Percentiles rank a stretch among this genome's conserved stretches.
Evolutionary conservation across 2,888 invertebrate species (phyloP).

Genomic region (Allophyes oxyacanthae): DNA sequence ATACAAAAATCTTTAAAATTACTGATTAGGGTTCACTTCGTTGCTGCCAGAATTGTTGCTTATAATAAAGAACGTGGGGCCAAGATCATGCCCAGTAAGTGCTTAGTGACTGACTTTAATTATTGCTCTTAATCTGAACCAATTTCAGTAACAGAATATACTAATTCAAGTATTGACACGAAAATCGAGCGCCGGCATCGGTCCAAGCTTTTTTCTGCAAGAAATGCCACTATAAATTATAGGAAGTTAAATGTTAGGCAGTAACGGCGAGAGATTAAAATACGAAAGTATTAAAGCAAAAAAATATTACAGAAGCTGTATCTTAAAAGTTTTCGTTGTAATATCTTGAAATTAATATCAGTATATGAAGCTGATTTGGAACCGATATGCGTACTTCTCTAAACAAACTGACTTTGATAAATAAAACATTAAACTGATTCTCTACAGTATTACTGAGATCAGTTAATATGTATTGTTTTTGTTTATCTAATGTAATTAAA

Average conservation of each 20-base stretch:
- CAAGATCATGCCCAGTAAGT: constrained; percentile 12
- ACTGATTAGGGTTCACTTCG: not conserved
- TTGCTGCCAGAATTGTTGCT: constrained; percentile 6
- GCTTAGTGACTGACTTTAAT: constrained; percentile 27
- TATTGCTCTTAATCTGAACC: constrained; percentile 26
- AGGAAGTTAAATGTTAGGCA: constrained; percentile 40
- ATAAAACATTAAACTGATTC: no score
- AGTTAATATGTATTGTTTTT: not conserved
- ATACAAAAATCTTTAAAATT: constrained; percentile 11
- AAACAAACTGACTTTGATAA: no score
- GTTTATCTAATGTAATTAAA: constrained; percentile 25
- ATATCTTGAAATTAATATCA: not conserved
- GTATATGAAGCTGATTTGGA: no score
- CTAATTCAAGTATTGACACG: constrained; percentile 55
- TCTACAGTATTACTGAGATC: no score
- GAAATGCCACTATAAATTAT: constrained; percentile 62
- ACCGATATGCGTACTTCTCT: no score
- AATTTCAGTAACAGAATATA: constrained; percentile 43
- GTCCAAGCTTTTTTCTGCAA: constrained; percentile 65
- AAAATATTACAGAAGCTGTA: constrained; percentile 1
- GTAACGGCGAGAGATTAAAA: constrained; percentile 47
- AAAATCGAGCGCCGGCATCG: constrained; percentile 59
- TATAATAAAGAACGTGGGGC: constrained; percentile 6
- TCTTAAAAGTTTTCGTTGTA: constrained; percentile 1
- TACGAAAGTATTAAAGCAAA: constrained; percentile 13